These are phyloP conservation scores for Cheirogaleus medius DNA, from an alignment of 2,113 vertebrate species.

Conservation along the genomic window DNA sequence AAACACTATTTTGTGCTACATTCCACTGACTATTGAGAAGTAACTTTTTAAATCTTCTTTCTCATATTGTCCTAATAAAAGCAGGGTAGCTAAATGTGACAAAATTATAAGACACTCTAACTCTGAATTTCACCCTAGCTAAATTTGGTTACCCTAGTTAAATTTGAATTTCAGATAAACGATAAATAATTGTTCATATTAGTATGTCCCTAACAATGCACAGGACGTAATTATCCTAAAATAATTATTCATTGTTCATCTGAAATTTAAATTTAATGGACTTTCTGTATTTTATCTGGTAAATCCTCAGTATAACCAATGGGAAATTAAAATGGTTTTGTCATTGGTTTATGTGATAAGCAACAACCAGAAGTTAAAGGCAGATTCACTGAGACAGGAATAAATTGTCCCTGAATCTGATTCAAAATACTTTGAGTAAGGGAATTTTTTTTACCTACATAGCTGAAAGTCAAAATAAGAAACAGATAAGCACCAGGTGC, in stretches of 20 bases:
- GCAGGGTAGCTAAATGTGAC: not conserved
- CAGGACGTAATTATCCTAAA: not conserved
- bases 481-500: not conserved
- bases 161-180: conserved; percentile 9
- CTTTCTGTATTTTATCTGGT: not conserved
- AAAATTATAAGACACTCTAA: not conserved
- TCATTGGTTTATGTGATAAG: not conserved
- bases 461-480: not conserved
- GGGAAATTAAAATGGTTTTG: not conserved
- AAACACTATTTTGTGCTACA: not conserved
- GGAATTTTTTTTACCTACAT: not conserved
- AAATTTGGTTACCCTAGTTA: not conserved
- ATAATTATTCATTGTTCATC: not conserved
- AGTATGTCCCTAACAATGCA: not conserved
- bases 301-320: not conserved
- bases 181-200: not conserved
- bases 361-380: not conserved
- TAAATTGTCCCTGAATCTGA: not conserved
- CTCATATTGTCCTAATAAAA: not conserved
- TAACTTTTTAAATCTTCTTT: not conserved
- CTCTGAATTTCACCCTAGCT: not conserved
- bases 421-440: conserved; percentile 1
- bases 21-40: not conserved
- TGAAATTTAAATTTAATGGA: not conserved
- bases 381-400: not conserved